A percentile compares a stretch with the other conserved stretches of the same genome.
Conservation (phyloP, 2,797 vertebrate species). For the Gephyroberyx darwinii region DNA sequence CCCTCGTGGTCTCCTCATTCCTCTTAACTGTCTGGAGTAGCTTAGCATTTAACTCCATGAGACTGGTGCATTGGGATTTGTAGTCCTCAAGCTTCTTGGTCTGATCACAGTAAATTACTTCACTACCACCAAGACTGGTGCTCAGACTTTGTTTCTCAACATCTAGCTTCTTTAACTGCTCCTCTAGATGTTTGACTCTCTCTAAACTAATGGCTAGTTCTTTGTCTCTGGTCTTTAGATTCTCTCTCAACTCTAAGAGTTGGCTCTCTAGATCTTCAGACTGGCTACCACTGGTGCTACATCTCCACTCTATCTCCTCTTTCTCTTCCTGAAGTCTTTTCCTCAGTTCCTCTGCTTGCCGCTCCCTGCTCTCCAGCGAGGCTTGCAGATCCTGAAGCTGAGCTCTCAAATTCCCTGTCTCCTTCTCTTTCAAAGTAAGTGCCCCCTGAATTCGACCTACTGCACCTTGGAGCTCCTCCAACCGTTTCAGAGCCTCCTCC, state of each 20-base stretch:
- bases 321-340: conserved; percentile 68
- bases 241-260: conserved; percentile 72
- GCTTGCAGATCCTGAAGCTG: conserved; percentile 83
- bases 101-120: conserved; percentile 63
- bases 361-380: conserved; percentile 79
- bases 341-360: conserved; percentile 80
- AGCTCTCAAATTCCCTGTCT: conserved; percentile 82
- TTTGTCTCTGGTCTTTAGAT: conserved; percentile 80
- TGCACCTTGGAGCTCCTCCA: conserved; percentile 81
- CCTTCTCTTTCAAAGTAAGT: conserved; percentile 83
- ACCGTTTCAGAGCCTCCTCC: conserved; percentile 65
- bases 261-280: conserved; percentile 76
- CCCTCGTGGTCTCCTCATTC: conserved; percentile 73
- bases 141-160: conserved; percentile 78
- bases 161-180: conserved; percentile 79
- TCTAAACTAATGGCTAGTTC: conserved; percentile 80
- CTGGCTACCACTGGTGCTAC: conserved; percentile 39
- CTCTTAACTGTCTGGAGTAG: conserved; percentile 77
- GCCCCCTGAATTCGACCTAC: conserved; percentile 80
- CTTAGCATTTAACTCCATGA: conserved; percentile 77
- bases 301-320: conserved; percentile 67
- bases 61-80: conserved; percentile 72
- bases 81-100: conserved; percentile 71
- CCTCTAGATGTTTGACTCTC: conserved; percentile 82
- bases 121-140: conserved; percentile 66